phyloP scores from a whole-genome alignment of 2,113 vertebrate species.

The Desmodus rotundus region DNA sequence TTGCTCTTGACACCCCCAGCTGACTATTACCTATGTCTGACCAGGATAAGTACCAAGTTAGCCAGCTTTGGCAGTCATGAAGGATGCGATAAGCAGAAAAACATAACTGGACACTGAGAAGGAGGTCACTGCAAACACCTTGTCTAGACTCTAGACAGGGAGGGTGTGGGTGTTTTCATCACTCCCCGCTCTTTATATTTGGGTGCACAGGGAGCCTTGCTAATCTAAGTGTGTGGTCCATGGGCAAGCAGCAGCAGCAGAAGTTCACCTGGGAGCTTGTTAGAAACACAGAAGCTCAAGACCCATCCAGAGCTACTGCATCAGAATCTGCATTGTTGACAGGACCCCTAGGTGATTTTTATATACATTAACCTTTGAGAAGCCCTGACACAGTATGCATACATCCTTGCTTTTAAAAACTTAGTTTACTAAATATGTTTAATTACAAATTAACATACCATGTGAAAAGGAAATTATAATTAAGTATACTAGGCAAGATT shows the following conservation, averaged over 20 bases:
- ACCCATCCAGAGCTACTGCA: background rate
- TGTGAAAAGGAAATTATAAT: background rate
- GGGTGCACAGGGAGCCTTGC: background rate
- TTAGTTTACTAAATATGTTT: background rate
- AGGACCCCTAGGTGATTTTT: background rate
- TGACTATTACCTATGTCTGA: conserved; percentile 41
- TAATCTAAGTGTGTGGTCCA: background rate
- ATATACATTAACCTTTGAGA: background rate
- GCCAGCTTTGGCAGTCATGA: background rate
- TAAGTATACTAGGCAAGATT: background rate
- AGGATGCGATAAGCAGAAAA: conserved; percentile 15
- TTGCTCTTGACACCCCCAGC: background rate
- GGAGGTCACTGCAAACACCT: background rate
- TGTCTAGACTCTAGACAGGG: background rate
- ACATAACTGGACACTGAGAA: background rate
- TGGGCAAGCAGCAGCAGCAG: background rate
- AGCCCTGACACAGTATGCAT: background rate
- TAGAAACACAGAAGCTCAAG: background rate
- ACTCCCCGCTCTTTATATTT: background rate
- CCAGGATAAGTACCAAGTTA: background rate
- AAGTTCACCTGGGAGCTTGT: background rate
- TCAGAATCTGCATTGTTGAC: background rate
- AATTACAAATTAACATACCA: background rate
- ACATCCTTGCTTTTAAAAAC: background rate
- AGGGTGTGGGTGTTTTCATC: background rate